phyloP scores from a whole-genome alignment of 2,113 vertebrate genomes.

The Anser brachyrhynchus region DNA sequence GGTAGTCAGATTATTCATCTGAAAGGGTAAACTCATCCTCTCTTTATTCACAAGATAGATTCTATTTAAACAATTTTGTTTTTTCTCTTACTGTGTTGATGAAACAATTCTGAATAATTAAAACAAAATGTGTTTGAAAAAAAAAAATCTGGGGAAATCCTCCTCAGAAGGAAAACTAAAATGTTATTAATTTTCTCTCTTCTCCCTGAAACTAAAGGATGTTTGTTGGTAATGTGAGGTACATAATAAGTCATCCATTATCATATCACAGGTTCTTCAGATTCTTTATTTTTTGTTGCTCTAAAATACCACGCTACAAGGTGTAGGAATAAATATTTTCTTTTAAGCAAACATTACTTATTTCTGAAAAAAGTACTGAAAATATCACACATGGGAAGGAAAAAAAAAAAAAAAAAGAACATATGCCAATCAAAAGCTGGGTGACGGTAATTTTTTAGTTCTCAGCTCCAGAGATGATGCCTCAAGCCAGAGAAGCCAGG shows the following conservation, averaged over 20 bases:
- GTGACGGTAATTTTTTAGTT: background rate
- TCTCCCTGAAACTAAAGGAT: background rate
- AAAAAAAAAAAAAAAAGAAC: background rate
- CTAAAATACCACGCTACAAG: background rate
- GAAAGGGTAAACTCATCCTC: background rate
- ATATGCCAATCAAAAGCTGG: background rate
- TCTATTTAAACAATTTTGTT: background rate
- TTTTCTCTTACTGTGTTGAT: background rate
- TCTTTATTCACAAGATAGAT: background rate
- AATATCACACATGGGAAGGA: background rate
- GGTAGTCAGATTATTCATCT: background rate
- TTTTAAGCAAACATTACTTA: background rate
- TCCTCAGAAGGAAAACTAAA: background rate
- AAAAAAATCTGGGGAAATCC: background rate
- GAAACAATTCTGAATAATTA: background rate
- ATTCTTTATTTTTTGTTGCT: background rate
- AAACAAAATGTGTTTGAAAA: background rate
- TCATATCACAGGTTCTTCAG: background rate
- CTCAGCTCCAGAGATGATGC: background rate
- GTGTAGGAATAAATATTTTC: background rate
- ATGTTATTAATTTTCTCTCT: background rate
- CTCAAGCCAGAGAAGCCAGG: background rate
- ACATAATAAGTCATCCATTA: background rate
- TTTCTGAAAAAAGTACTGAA: background rate
- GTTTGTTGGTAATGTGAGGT: background rate